These are phyloP conservation scores for Mormyrus proboscirostris DNA, from an alignment of 2,797 vertebrate species.

Conservation along the genomic window DNA sequence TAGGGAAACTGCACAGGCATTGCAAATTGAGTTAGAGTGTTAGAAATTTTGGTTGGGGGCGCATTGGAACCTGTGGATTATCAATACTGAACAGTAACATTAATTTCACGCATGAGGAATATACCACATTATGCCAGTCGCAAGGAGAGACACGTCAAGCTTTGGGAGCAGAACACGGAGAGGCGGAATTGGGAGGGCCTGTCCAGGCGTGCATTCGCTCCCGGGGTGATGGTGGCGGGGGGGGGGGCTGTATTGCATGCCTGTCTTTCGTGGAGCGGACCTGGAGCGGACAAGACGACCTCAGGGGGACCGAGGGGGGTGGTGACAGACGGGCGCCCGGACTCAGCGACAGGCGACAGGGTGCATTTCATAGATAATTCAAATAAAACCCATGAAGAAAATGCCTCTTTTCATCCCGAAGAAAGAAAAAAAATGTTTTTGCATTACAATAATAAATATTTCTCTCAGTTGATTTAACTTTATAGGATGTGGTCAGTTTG, in stretches of 20 bases:
- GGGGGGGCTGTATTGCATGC: not conserved
- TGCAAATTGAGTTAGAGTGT: slow-evolving; percentile 15
- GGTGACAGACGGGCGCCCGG: not conserved
- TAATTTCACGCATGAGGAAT: slow-evolving; percentile 12
- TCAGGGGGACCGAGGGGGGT: not conserved
- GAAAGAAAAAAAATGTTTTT: not conserved
- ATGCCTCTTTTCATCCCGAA: not conserved
- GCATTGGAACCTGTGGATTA: not conserved
- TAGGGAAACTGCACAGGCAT: not conserved
- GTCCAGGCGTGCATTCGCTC: not conserved
- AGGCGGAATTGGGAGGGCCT: not conserved
- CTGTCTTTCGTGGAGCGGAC: not conserved
- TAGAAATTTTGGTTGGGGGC: slow-evolving; percentile 17
- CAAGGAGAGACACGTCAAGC: not conserved
- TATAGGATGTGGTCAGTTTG: not conserved
- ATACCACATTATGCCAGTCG: slow-evolving; percentile 7
- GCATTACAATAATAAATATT: not conserved
- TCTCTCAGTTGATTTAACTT: not conserved
- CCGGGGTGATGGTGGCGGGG: not conserved
- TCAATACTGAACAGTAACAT: slow-evolving; percentile 19
- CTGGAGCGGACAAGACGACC: not conserved
- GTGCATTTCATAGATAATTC: slow-evolving; percentile 8
- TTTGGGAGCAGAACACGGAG: not conserved
- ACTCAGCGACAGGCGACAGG: not conserved
- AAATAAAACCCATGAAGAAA: not conserved